Evolutionary conservation across 2,113 vertebrate species (phyloP), one percentile per base, ranked within the genome.

Genomic region (Marcusenius ussheri): DNA sequence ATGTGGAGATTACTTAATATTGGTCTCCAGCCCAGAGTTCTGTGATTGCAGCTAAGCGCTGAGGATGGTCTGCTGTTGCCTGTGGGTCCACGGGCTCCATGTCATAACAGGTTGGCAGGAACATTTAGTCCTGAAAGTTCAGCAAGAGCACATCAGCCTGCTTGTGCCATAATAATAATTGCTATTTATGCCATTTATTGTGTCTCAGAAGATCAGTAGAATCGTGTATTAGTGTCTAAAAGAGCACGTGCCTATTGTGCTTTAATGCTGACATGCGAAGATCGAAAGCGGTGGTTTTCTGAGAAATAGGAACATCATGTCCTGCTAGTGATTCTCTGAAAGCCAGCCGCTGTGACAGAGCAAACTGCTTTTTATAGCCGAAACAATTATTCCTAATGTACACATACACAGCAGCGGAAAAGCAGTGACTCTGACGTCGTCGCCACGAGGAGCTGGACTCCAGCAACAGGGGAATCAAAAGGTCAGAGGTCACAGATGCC

Each of bases 291-390:
- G n/a, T 87, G n/a, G 85, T 7, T 39, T 53, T 87, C 85, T 53
- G 85, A 84, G 85, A 56, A 87, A 27, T 3, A 56, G 47, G 50
- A 87, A 19, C 49, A 53, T 47, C 5, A 19, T 31, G 50, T 53
- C 50, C 31, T 21, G 47, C 27, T 86, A 35, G 13, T 17, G n/a
- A 53, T 84, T 50, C 50, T 35, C 11, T 84, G 45, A 46, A 84
- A 84, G n/a, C 39, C 83, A 84, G 39, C 42, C 21, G 2, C 39
- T 84, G 17, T 51, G 49, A 51, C 49, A 85, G 5, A 87, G 84
- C n/a, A 51, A 13, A 49, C 46, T 87, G 83, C 85, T 87, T 53
- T 87, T 87, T 87, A 87, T 87, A 87, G 50, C 27, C 50, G 3
- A n/a, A 35, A 51, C 49, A 87, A 53, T 51, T 51, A 53, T 53